Conservation (phyloP, 2,113 vertebrate species). For the Phalacrocorax carbo region DNA sequence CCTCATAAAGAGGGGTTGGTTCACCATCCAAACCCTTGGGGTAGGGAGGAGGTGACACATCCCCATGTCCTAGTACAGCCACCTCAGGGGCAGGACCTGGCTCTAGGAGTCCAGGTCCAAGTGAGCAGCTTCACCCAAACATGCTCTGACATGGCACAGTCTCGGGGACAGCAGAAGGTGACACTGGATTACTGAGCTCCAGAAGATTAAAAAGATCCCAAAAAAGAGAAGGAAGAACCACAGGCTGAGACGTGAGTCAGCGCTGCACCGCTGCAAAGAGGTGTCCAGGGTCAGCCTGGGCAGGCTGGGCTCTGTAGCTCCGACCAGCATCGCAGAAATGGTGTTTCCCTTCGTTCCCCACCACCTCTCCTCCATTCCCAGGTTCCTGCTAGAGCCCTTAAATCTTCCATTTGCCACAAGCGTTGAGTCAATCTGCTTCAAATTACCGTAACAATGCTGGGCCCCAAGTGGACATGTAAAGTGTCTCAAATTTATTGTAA, state of each 20-base stretch:
- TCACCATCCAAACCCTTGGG: background rate
- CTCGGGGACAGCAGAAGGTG: background rate
- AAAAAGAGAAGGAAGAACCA: background rate
- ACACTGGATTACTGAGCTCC: background rate
- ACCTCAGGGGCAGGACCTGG: background rate
- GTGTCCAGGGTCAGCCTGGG: background rate
- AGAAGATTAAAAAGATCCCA: background rate
- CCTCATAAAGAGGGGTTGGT: background rate
- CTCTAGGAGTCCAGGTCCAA: background rate
- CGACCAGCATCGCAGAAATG: accelerated
- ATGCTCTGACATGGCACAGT: background rate
- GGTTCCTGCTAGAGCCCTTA: background rate
- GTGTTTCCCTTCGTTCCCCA: background rate
- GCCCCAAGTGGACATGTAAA: background rate
- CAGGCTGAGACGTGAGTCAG: background rate
- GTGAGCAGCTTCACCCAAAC: background rate
- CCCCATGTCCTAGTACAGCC: background rate
- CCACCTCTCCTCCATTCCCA: background rate
- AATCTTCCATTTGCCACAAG: background rate
- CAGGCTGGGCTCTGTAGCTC: background rate
- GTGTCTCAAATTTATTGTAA: constrained; percentile 10
- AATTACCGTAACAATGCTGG: constrained; percentile 29
- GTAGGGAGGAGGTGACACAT: background rate
- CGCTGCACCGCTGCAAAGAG: background rate
- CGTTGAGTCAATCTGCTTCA: constrained; percentile 19